Percentiles rank a stretch among this genome's conserved stretches.
phyloP scores from a whole-genome alignment of 2,113 vertebrate genomes.

The Lichenostomus cassidix region DNA sequence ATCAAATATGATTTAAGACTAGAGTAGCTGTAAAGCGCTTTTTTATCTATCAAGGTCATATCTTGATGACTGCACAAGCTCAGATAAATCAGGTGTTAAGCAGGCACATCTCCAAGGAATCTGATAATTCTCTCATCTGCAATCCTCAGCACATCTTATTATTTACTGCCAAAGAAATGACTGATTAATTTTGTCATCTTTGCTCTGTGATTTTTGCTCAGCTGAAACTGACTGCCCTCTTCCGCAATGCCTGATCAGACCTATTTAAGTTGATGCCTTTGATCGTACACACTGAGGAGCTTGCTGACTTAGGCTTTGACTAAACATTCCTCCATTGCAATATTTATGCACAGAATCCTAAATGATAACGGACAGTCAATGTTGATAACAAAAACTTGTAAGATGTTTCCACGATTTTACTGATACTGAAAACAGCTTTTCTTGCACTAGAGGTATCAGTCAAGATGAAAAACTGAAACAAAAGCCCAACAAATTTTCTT shows the following conservation, averaged over 20 bases:
- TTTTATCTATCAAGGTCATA: constrained; percentile 77
- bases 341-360: constrained; percentile 62
- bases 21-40: constrained; percentile 51
- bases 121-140: constrained; percentile 74
- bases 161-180: constrained; percentile 79
- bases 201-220: constrained; percentile 69
- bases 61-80: constrained; percentile 65
- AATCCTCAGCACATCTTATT: constrained; percentile 77
- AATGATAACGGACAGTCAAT: constrained; percentile 72
- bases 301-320: constrained; percentile 62
- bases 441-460: not conserved
- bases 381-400: constrained; percentile 58
- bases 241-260: constrained; percentile 72
- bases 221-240: constrained; percentile 64
- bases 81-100: constrained; percentile 78
- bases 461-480: constrained; percentile 15
- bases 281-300: constrained; percentile 67
- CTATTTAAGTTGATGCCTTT: constrained; percentile 78
- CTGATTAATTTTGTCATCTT: constrained; percentile 83
- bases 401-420: not conserved
- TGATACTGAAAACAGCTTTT: not conserved
- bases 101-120: constrained; percentile 74
- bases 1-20: constrained; percentile 69
- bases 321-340: constrained; percentile 66
- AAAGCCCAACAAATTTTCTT: not conserved